phyloP scores from a whole-genome alignment of 2,888 invertebrate genomes.

The Diarsia brunnea region DNA sequence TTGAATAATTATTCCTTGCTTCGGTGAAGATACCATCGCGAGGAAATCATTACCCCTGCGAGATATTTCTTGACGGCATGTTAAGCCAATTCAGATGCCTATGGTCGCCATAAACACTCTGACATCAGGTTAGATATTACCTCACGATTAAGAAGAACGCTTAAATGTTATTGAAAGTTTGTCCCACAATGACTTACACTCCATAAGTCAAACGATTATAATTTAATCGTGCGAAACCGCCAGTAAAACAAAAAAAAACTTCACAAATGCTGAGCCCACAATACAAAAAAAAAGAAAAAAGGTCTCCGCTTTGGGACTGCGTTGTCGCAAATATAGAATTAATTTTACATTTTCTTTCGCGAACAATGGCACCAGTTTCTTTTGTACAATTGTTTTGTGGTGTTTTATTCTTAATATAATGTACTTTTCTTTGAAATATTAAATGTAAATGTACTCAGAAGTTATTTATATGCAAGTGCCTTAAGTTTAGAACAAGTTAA shows the following conservation, averaged over 20 bases:
- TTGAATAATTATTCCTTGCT: too few species aligned
- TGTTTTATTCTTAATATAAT: constrained; percentile 51
- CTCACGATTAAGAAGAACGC: too few species aligned
- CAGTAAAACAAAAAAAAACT: constrained; percentile 5
- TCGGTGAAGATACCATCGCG: too few species aligned
- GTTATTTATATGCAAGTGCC: constrained; percentile 25
- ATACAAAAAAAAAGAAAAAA: constrained; percentile 36
- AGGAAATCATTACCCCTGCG: too few species aligned
- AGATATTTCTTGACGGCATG: too few species aligned
- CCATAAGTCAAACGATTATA: neutral
- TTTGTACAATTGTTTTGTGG: constrained; percentile 52
- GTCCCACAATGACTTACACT: neutral
- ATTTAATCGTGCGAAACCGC: constrained; percentile 15
- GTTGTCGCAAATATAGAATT: constrained; percentile 54
- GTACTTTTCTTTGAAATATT: constrained; percentile 50
- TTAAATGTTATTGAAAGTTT: neutral
- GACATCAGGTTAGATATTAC: too few species aligned
- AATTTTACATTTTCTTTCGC: constrained; percentile 57
- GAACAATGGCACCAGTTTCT: constrained; percentile 55
- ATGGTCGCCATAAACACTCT: too few species aligned
- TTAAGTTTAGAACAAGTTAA: constrained; percentile 16
- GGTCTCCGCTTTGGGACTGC: constrained; percentile 33
- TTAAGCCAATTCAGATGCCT: too few species aligned
- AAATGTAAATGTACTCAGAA: constrained; percentile 37
- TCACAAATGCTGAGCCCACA: constrained; percentile 15